These are phyloP conservation scores for Xerus inauris DNA, from an alignment of 2,113 vertebrate genomes.

Conservation along the genomic window DNA sequence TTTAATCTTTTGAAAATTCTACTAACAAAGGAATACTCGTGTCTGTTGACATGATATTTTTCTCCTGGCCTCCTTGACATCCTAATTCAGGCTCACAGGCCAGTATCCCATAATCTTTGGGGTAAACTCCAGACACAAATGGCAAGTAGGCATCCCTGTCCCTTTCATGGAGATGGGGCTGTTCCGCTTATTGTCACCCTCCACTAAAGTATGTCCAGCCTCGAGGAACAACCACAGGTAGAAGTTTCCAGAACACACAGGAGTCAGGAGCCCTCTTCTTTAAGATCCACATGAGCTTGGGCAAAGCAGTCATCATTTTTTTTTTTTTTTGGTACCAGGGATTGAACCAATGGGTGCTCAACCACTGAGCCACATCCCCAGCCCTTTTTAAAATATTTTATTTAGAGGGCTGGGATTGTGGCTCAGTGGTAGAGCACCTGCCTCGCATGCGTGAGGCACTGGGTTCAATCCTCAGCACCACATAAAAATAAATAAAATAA, in stretches of 20 bases:
- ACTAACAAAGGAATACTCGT: not conserved
- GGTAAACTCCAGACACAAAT: not conserved
- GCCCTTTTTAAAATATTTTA: not conserved
- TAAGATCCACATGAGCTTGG: not conserved
- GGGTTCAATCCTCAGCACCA: too few species aligned
- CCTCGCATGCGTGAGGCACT: too few species aligned
- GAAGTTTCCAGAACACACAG: not conserved
- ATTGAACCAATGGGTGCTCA: too few species aligned
- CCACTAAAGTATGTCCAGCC: not conserved
- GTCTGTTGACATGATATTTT: not conserved
- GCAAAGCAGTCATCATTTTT: not conserved
- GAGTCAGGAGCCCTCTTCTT: not conserved
- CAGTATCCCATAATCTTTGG: not conserved
- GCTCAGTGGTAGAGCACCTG: too few species aligned
- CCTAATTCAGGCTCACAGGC: not conserved
- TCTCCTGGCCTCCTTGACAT: not conserved
- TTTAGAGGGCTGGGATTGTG: too few species aligned
- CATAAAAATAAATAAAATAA: too few species aligned
- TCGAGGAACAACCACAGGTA: not conserved
- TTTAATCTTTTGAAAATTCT: constrained; percentile 37
- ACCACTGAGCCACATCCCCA: too few species aligned
- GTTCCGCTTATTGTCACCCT: too few species aligned
- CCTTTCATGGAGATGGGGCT: too few species aligned
- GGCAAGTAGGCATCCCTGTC: not conserved
- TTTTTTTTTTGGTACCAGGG: not conserved